Evolutionary conservation across 2,797 vertebrate genomes (phyloP), one percentile per base, ranked within the genome.

Genomic region (Sebastes trivittatus): DNA sequence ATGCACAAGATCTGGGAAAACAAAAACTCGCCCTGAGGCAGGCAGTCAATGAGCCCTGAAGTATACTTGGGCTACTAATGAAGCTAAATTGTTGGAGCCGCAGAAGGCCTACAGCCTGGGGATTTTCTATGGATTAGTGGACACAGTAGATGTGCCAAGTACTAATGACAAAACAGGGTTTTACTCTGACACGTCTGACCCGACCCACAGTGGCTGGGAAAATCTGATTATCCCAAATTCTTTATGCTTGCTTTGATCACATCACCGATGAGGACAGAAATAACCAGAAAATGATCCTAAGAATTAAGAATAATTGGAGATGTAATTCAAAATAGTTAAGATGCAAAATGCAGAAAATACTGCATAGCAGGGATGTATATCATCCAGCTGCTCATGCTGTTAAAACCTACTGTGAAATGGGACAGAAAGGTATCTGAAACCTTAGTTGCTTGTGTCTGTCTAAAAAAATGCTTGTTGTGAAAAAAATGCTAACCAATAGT

Each of bases 41-140:
- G 49, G n/a, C 30, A 84, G 75, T 82, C 91, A 91, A 92, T 92
- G 85, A 93, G 86, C 83, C 91, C 87, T 85, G 72, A 87, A 88
- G 90, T 89, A 84, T 69, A 85, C 82, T 80, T 72, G 59, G 67
- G 52, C 77, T 88, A 80, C 70, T 93, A 89, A 92, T 90, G 85
- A 91, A 89, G 87, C 83, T 77, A 82, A 85, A 90, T 85, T 87
- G 68, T 83, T 70, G 74, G 13, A 77, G 78, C 63, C 69, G 77
- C 65, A 81, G 63, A 79, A 91, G 89, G 70, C 30, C 49, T 56
- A 36, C 52, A 83, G 87, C 76, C 82, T 8, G 63, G 46, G 71
- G 87, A 85, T 36, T 68, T 34, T 56, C 49, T 18, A 74, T 38
- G 65, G 77, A 87, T 76, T 77, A 68, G 30, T 49, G 49, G 74